Conservation (phyloP, 30 jellyfish, hydroid and myxozoan species). For the Mastigias papua region DNA sequence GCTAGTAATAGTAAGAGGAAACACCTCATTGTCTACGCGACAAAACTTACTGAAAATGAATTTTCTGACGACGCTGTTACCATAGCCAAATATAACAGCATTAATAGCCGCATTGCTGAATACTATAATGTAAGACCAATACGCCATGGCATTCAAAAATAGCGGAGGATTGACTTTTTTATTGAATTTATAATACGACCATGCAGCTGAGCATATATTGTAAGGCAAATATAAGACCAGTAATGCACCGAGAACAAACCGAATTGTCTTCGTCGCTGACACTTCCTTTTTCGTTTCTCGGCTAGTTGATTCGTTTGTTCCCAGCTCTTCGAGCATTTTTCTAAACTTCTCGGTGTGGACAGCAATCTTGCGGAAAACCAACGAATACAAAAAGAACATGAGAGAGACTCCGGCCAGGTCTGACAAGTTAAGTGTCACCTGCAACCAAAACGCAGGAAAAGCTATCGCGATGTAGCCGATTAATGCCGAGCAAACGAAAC, state of each 20-base stretch:
- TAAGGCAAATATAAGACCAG: constrained; percentile 47
- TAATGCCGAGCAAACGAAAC: constrained; percentile 24
- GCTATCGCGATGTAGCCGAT: background rate
- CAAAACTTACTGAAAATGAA: constrained; percentile 4
- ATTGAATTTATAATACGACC: constrained; percentile 24
- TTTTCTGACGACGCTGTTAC: constrained; percentile 31
- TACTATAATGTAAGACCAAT: constrained; percentile 5
- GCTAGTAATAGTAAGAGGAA: background rate
- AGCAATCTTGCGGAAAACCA: constrained; percentile 18
- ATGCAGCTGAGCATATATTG: constrained; percentile 7
- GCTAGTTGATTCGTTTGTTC: constrained; percentile 3
- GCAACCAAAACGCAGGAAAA: constrained; percentile 16
- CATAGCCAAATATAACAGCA: constrained; percentile 44
- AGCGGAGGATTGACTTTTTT: constrained; percentile 1
- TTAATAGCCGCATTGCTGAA: constrained; percentile 55
- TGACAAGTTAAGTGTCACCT: background rate
- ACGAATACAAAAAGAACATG: constrained; percentile 19
- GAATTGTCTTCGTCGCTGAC: constrained; percentile 61
- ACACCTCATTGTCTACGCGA: background rate
- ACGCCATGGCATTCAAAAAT: background rate
- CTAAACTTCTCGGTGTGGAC: constrained; percentile 4
- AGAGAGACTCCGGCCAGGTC: background rate
- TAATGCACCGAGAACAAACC: constrained; percentile 41
- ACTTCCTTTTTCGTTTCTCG: constrained; percentile 45
- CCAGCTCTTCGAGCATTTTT: background rate